These are phyloP conservation scores for Amazona guildingii DNA, from an alignment of 2,113 vertebrate species.

Conservation along the genomic window DNA sequence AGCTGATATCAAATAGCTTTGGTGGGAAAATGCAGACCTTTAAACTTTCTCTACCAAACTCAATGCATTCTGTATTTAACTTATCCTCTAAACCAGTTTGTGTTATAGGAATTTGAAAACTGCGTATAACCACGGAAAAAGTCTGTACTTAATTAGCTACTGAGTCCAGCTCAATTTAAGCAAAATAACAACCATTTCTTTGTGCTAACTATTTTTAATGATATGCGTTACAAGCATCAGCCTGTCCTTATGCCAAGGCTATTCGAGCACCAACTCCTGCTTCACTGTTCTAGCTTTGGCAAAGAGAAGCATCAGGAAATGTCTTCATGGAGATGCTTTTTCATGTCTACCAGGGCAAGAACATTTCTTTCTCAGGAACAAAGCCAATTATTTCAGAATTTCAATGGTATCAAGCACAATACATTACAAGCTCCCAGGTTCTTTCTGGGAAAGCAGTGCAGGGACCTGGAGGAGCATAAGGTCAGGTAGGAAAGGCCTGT, in stretches of 20 bases:
- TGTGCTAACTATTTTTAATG: conserved; percentile 66
- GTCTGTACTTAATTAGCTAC: conserved; percentile 72
- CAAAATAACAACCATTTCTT: conserved; percentile 70
- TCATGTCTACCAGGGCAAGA: background rate
- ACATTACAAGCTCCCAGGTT: background rate
- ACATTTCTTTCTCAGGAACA: background rate
- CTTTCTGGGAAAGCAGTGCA: background rate
- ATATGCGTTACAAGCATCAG: conserved; percentile 64
- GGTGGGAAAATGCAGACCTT: conserved; percentile 90
- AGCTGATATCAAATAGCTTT: conserved; percentile 82
- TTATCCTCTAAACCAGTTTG: conserved; percentile 75
- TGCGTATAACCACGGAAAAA: conserved; percentile 67
- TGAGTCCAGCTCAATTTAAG: conserved; percentile 50
- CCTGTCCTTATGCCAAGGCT: conserved; percentile 49
- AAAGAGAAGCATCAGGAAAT: conserved; percentile 26
- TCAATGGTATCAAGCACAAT: background rate
- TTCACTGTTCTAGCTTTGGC: conserved; percentile 44
- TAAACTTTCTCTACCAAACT: conserved; percentile 79
- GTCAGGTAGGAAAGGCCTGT: background rate
- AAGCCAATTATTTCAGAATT: background rate
- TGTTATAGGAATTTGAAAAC: conserved; percentile 78
- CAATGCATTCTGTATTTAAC: conserved; percentile 79
- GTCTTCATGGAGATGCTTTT: conserved; percentile 38
- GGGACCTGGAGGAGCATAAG: background rate
- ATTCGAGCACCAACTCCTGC: background rate